Evolutionary conservation across 2,888 invertebrate genomes (phyloP), one percentile per base, ranked within the genome.

Genomic region (Andricus quercusramuli): DNA sequence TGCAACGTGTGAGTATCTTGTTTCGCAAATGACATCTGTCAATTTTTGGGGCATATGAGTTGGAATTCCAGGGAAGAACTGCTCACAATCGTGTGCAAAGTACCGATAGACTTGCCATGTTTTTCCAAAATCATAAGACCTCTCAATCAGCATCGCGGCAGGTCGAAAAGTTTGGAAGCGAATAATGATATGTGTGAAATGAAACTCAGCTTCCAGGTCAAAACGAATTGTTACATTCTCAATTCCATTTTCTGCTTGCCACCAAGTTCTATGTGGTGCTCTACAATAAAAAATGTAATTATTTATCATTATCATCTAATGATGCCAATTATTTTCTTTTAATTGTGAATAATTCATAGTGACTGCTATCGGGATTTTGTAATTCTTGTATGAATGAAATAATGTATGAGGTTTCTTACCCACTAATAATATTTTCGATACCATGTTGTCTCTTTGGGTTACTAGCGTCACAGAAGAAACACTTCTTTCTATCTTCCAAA

Each of bases 101-200:
- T 99, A 99, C 83, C 99, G 95, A 93, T 99, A 99, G 9, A 98
- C 97, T 92, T 97, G 96, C 99, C 99, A 99, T 13, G 98, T 98
- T 91, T 96, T 95, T 65, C 99, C 99, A 91, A 98, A 98, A 93
- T 99, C 99, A 89, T 96, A 97, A 1, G 98, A 99, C 85, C 98
- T 94, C 93, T 99, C 99, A 85, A 99, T 98, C 84, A 99, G 94
- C 99, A 99, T 99, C 82, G 99, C 99, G 29, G 99, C 97, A 3
- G 99, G 99, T 81, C 99, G 95, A 94, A 99, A 99, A 0, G 99
- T 99, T 93, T 99, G 98, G 93, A 99, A 99, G 67, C 97, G 97
- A 92, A 99, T 99, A 87, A 99, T 98, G 90, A 99, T 95, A 94
- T 99, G 99, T 2, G 99, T 99, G 92, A 99, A 98, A 93, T 99